Conservation (phyloP, 1,140 invertebrate genomes). For the Chionoecetes opilio region DNA sequence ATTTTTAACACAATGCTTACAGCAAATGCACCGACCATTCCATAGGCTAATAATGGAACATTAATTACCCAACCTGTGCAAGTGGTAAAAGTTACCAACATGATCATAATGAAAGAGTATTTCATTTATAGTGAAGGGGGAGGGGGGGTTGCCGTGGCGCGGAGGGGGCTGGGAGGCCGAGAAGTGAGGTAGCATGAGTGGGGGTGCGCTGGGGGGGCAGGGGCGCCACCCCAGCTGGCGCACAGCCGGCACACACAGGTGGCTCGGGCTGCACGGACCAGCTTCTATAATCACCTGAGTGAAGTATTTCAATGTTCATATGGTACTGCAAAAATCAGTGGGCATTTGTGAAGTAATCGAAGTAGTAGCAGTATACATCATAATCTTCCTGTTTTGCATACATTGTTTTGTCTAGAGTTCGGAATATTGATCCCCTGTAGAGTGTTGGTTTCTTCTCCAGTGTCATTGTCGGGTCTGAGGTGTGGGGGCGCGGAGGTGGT, state of each 20-base stretch:
- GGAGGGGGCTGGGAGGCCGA: constrained; percentile 53
- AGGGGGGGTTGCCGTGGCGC: constrained; percentile 21
- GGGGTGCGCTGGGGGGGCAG: constrained; percentile 56
- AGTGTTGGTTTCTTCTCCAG: constrained; percentile 60
- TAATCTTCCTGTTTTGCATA: constrained; percentile 74
- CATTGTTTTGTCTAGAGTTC: constrained; percentile 77
- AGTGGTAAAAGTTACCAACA: not conserved
- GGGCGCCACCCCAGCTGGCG: constrained; percentile 60
- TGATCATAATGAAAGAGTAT: not conserved
- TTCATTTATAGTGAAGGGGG: not conserved
- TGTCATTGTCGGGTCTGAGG: constrained; percentile 69
- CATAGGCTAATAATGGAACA: not conserved
- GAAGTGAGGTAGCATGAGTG: constrained; percentile 78
- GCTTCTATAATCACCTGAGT: constrained; percentile 77
- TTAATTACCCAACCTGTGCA: not conserved
- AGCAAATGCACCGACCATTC: not conserved
- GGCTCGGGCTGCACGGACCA: constrained; percentile 68
- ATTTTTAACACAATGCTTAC: not conserved
- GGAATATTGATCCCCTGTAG: constrained; percentile 78
- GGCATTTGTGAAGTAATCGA: constrained; percentile 69
- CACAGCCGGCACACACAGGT: constrained; percentile 50
- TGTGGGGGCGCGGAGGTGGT: constrained; percentile 74
- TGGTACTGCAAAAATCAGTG: constrained; percentile 78
- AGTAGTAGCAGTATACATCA: constrained; percentile 50
- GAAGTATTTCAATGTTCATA: constrained; percentile 75